A percentile compares a stretch with the other conserved stretches of the same genome.
phyloP scores from a whole-genome alignment of 2,113 vertebrate genomes.

The Tetrao urogallus region DNA sequence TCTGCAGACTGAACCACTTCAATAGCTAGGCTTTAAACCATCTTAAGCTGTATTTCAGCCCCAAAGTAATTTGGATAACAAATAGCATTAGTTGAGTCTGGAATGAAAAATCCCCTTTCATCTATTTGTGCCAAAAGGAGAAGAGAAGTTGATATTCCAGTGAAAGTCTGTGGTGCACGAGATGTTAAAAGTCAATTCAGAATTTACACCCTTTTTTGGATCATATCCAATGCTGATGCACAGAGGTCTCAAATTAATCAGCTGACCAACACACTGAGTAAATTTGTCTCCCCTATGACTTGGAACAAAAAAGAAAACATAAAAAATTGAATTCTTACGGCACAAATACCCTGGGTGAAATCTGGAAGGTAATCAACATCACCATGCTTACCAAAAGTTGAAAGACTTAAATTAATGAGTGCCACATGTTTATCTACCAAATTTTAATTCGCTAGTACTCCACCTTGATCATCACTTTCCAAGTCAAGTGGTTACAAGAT shows the following conservation, averaged over 20 bases:
- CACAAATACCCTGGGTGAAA: conserved; percentile 10
- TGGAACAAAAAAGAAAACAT: conserved; percentile 11
- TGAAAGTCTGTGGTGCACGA: not conserved
- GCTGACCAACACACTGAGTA: not conserved
- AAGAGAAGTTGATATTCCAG: not conserved
- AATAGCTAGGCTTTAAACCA: conserved; percentile 31
- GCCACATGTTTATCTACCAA: conserved; percentile 23
- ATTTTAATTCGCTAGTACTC: conserved; percentile 7
- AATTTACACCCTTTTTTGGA: not conserved
- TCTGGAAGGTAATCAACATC: conserved; percentile 37
- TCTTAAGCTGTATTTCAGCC: not conserved
- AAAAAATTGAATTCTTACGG: conserved; percentile 4
- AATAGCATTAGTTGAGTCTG: conserved; percentile 13
- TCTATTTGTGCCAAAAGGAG: not conserved
- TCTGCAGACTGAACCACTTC: not conserved
- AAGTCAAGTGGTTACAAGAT: not conserved
- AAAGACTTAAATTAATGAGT: conserved; percentile 22
- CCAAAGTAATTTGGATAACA: conserved; percentile 37
- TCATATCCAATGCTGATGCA: not conserved
- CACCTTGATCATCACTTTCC: not conserved
- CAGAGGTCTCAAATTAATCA: not conserved
- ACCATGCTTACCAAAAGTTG: conserved; percentile 16
- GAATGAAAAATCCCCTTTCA: conserved; percentile 15
- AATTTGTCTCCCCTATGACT: conserved; percentile 29
- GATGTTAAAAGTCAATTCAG: not conserved